A percentile compares a stretch with the other conserved stretches of the same genome.
These are phyloP conservation scores for Melipona quadrifasciata DNA, from an alignment of 1,140 invertebrate genomes.

Conservation along the genomic window DNA sequence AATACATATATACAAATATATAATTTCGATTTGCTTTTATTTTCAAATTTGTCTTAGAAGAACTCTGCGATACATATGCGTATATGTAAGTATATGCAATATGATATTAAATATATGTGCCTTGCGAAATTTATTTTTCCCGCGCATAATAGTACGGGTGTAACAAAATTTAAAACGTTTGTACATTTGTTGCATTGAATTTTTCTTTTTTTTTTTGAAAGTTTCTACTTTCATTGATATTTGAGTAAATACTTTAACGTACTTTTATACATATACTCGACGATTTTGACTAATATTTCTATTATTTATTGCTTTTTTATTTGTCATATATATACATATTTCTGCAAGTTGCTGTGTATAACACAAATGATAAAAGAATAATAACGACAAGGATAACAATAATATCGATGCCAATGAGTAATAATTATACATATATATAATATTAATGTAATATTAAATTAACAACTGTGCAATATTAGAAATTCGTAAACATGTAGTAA, in stretches of 20 bases:
- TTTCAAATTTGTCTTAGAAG: background rate
- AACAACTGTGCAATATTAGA: background rate
- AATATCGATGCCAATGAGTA: background rate
- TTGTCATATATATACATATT: background rate
- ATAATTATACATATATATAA: background rate
- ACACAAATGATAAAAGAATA: background rate
- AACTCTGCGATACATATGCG: background rate
- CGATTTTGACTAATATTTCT: background rate
- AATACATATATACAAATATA: too few relatives aligned
- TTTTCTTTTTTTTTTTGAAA: too few relatives aligned
- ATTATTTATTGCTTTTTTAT: background rate
- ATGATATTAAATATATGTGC: background rate
- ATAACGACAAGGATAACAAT: background rate
- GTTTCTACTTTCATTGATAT: background rate
- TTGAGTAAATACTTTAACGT: too few relatives aligned
- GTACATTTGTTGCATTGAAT: background rate
- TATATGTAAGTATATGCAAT: background rate
- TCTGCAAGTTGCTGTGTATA: background rate
- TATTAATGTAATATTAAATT: background rate
- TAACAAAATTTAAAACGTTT: background rate
- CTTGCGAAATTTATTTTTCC: background rate
- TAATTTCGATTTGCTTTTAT: background rate
- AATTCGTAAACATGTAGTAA: background rate
- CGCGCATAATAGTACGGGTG: background rate
- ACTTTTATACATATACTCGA: too few relatives aligned